Conservation (phyloP, 1,140 invertebrate species). For the Drosophila lowei region DNA sequence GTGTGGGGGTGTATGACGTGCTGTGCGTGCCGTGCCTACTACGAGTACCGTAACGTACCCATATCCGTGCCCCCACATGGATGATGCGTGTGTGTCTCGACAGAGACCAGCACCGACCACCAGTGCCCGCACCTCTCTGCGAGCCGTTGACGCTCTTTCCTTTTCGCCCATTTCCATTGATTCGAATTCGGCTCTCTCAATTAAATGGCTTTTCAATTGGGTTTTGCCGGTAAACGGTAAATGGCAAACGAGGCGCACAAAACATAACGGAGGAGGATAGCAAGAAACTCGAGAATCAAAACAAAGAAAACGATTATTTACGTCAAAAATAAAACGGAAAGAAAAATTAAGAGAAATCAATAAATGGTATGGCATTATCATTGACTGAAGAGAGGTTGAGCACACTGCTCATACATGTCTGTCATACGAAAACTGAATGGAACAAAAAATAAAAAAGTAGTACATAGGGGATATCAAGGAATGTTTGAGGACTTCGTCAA, state of each 20-base stretch:
- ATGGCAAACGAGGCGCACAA: slow-evolving; percentile 53
- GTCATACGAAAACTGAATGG: too few species aligned
- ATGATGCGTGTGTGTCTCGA: slow-evolving; percentile 59
- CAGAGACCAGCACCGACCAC: slow-evolving; percentile 4
- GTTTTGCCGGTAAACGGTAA: slow-evolving; percentile 63
- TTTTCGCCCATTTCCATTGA: slow-evolving; percentile 39
- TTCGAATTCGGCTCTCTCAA: slow-evolving; percentile 32
- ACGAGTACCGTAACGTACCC: slow-evolving; percentile 23
- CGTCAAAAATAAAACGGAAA: slow-evolving; percentile 1
- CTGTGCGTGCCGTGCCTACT: slow-evolving; percentile 72
- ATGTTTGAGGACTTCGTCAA: too few species aligned
- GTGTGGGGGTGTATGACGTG: slow-evolving; percentile 25
- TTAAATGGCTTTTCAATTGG: slow-evolving; percentile 78
- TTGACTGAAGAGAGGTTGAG: not conserved
- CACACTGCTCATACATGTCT: too few species aligned
- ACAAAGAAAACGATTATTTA: slow-evolving; percentile 58
- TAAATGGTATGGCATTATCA: not conserved
- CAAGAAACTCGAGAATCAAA: slow-evolving; percentile 71
- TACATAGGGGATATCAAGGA: too few species aligned
- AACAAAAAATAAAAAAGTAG: too few species aligned
- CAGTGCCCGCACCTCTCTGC: not conserved
- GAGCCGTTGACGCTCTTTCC: not conserved
- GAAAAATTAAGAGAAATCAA: not conserved
- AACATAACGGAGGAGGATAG: slow-evolving; percentile 64
- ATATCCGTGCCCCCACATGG: slow-evolving; percentile 28